Percentiles rank a stretch among this genome's conserved stretches.
phyloP scores from a whole-genome alignment of 2,113 vertebrate genomes.

The Sardina pilchardus region DNA sequence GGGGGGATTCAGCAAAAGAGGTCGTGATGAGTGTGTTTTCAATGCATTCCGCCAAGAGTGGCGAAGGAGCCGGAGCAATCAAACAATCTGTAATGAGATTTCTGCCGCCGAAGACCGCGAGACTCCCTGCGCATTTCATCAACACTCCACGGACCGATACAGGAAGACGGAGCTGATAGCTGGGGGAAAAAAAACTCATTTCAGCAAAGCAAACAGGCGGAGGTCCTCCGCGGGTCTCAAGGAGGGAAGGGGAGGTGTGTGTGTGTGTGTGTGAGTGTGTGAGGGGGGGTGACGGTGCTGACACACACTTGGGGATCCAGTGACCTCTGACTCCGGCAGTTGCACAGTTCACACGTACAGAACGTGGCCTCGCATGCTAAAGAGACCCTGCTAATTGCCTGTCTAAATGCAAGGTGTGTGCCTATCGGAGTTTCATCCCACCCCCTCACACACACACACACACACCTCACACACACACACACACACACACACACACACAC shows the following conservation, averaged over 20 bases:
- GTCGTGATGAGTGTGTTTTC: slow-evolving; percentile 1
- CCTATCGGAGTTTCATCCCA: background rate
- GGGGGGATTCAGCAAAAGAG: background rate
- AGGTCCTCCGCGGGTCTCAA: background rate
- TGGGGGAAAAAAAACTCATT: background rate
- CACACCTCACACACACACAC: background rate
- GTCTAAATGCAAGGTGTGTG: slow-evolving; percentile 21
- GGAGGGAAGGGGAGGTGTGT: background rate
- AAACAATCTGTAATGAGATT: slow-evolving; percentile 14
- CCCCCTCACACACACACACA: no score
- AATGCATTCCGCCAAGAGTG: background rate
- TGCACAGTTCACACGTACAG: background rate
- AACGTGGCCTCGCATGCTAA: slow-evolving; percentile 22
- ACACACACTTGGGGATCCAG: background rate
- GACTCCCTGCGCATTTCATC: background rate
- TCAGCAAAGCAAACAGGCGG: slow-evolving; percentile 9
- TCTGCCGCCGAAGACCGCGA: background rate
- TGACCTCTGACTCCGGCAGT: background rate
- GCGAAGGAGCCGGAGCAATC: background rate
- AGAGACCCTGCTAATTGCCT: background rate
- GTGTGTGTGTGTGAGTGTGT: slow-evolving; percentile 9
- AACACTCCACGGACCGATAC: background rate
- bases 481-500: background rate
- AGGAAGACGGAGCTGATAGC: background rate
- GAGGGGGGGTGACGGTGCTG: background rate